Percentiles rank a stretch among this genome's conserved stretches.
phyloP scores from a whole-genome alignment of 1,140 invertebrate genomes.

The Semibalanus balanoides region DNA sequence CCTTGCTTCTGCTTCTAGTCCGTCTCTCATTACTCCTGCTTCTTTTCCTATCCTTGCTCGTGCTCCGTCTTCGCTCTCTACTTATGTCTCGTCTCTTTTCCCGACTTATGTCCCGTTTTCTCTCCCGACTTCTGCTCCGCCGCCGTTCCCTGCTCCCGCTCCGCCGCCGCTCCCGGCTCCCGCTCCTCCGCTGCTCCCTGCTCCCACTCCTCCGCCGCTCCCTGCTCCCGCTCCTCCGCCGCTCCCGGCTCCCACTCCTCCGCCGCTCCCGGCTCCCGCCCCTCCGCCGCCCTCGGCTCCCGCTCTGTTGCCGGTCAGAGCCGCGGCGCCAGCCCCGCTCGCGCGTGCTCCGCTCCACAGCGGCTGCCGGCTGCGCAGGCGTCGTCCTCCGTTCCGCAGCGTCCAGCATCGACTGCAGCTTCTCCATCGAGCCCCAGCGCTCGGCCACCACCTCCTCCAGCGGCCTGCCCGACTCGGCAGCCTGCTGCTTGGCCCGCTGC shows the following conservation, averaged over 20 bases:
- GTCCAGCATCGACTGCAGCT: slow-evolving; percentile 14
- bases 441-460: slow-evolving; percentile 45
- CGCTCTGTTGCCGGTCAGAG: slow-evolving; percentile 9
- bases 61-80: not conserved
- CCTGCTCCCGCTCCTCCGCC: not conserved
- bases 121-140: not conserved
- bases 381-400: slow-evolving; percentile 12
- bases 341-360: not conserved
- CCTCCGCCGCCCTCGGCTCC: not conserved
- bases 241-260: not conserved
- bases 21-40: not conserved
- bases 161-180: not conserved
- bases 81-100: not conserved
- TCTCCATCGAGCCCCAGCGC: slow-evolving; percentile 41
- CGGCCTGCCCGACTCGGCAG: slow-evolving; percentile 36
- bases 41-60: not conserved
- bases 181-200: no score
- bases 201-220: not conserved
- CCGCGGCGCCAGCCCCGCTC: slow-evolving; percentile 11
- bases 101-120: not conserved
- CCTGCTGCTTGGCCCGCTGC: slow-evolving; percentile 41
- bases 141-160: not conserved
- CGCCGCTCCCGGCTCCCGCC: not conserved
- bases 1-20: not conserved
- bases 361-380: not conserved